A percentile compares a stretch with the other conserved stretches of the same genome.
phyloP scores from a whole-genome alignment of 2,113 vertebrate genomes.

The Psophia crepitans region DNA sequence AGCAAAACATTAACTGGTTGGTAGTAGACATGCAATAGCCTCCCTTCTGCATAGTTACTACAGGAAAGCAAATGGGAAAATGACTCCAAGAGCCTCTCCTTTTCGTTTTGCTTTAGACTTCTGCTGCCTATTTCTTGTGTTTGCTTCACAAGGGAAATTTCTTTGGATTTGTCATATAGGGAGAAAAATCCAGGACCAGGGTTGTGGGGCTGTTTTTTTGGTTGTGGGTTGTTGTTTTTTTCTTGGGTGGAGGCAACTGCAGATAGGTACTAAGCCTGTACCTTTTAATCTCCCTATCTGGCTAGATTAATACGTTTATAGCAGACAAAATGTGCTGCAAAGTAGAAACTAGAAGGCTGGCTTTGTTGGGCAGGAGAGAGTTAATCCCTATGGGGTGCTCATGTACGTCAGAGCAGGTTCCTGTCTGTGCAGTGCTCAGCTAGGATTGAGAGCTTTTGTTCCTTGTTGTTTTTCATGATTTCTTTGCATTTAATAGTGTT shows the following conservation, averaged over 20 bases:
- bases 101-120: background rate
- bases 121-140: background rate
- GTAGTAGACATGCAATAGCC: background rate
- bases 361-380: conserved; percentile 64
- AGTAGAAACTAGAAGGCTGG: conserved; percentile 39
- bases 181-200: conserved; percentile 14
- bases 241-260: conserved; percentile 2
- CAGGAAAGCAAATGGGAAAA: background rate
- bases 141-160: background rate
- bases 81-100: background rate
- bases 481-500: conserved; percentile 76
- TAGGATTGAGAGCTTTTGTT: conserved; percentile 73
- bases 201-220: background rate
- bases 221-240: too few species aligned
- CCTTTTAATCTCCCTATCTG: background rate
- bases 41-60: background rate
- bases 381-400: conserved; percentile 71
- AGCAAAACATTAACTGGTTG: background rate
- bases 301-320: conserved; percentile 28
- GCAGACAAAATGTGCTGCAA: background rate
- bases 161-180: background rate
- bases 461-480: conserved; percentile 69
- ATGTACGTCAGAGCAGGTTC: conserved; percentile 72
- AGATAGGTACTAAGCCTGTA: background rate
- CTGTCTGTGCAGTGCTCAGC: conserved; percentile 69